Evolutionary conservation across 2,888 invertebrate genomes (phyloP).

Genomic region (Xestobium rufovillosum): DNA sequence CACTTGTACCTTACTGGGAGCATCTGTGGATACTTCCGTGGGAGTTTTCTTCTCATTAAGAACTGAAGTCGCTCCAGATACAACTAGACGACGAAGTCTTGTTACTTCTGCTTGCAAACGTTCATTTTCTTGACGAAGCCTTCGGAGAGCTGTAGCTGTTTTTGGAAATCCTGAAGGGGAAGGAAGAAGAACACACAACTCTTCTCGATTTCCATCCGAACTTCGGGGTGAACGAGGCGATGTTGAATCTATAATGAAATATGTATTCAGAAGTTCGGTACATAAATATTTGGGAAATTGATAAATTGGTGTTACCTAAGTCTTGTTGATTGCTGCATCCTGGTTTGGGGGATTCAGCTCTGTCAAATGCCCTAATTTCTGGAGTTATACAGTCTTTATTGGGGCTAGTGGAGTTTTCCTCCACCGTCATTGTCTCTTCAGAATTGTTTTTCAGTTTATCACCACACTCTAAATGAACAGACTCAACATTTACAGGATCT

Average conservation of each 20-base stretch:
- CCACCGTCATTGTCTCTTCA: slow-evolving; percentile 32
- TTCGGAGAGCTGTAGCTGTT: slow-evolving; percentile 49
- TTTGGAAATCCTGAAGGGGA: slow-evolving; percentile 37
- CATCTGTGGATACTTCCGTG: slow-evolving; percentile 42
- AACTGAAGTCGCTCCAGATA: slow-evolving; percentile 56
- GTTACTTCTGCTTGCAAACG: slow-evolving; percentile 65
- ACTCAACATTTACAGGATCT: slow-evolving; percentile 31
- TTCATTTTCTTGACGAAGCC: slow-evolving; percentile 70
- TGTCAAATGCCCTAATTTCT: slow-evolving; percentile 27
- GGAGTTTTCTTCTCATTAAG: slow-evolving; percentile 44
- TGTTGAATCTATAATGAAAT: slow-evolving; percentile 31
- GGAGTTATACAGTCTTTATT: slow-evolving; percentile 32
- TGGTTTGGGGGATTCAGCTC: slow-evolving; percentile 38
- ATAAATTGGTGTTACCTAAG: no score
- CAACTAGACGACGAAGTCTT: slow-evolving; percentile 58
- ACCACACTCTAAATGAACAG: slow-evolving; percentile 18
- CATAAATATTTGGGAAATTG: no score
- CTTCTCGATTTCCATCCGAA: slow-evolving; percentile 34
- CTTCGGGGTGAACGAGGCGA: slow-evolving; percentile 38
- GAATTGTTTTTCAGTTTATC: slow-evolving; percentile 24
- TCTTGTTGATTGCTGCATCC: slow-evolving; percentile 39
- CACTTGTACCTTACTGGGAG: slow-evolving; percentile 38
- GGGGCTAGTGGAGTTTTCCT: slow-evolving; percentile 32
- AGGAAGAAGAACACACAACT: slow-evolving; percentile 33
- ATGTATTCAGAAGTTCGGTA: no score